Conservation (phyloP, 2,888 invertebrate species). For the Scaptomyza polygonia region DNA sequence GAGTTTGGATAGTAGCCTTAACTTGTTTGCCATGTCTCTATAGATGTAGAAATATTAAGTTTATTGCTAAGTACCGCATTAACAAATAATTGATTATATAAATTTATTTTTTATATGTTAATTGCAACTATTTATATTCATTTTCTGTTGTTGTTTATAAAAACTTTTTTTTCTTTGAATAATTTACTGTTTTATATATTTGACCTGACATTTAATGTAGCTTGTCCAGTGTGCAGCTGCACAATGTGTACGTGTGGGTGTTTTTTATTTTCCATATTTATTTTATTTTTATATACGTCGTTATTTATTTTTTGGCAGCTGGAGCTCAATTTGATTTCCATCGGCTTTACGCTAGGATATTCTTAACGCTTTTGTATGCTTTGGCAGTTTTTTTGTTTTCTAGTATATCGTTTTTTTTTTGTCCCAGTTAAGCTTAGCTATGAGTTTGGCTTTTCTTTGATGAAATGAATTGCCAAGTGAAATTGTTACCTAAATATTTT, state of each 20-base stretch:
- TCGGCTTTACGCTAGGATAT: constrained; percentile 58
- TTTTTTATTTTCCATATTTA: constrained; percentile 24
- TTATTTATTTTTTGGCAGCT: constrained; percentile 48
- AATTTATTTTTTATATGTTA: too few species aligned
- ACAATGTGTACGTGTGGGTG: constrained; percentile 12
- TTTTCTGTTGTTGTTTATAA: too few species aligned
- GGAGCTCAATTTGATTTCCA: constrained; percentile 59
- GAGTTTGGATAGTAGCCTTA: too few species aligned
- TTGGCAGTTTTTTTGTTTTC: constrained; percentile 18
- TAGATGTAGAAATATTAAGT: too few species aligned
- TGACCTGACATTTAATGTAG: background rate
- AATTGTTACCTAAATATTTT: constrained; percentile 7
- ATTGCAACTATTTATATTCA: too few species aligned
- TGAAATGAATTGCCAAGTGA: constrained; percentile 29
- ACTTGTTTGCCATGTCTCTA: too few species aligned
- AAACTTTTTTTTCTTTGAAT: background rate
- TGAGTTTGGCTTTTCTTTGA: constrained; percentile 46
- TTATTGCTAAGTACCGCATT: too few species aligned
- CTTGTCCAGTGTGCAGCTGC: constrained; percentile 40
- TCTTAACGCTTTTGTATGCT: constrained; percentile 45
- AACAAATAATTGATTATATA: too few species aligned
- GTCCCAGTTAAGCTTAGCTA: constrained; percentile 43
- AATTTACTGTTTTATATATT: background rate
- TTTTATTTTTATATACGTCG: constrained; percentile 41
- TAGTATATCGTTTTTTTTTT: constrained; percentile 11